A percentile compares a stretch with the other conserved stretches of the same genome.
Conservation (phyloP, 1,140 invertebrate species). For the Physella acuta region DNA sequence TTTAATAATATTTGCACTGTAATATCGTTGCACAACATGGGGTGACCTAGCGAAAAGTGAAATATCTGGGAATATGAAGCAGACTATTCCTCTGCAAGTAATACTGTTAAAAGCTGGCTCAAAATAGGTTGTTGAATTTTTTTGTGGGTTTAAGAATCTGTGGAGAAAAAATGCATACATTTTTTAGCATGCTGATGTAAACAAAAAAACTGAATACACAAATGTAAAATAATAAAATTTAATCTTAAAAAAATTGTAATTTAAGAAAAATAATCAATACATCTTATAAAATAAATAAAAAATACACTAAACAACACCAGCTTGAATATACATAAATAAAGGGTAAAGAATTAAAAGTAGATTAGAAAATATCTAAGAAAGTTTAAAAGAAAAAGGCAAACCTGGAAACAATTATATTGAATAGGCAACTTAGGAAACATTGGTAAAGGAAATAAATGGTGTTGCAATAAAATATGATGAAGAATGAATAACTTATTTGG, state of each 20-base stretch:
- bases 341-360: too few species aligned
- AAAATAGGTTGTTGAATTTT: constrained; percentile 46
- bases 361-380: too few species aligned
- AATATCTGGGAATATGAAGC: constrained; percentile 53
- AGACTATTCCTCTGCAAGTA: constrained; percentile 52
- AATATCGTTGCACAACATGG: constrained; percentile 51
- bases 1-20: constrained; percentile 52
- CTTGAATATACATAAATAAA: too few species aligned
- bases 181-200: neutral
- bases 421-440: too few species aligned
- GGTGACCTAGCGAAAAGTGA: constrained; percentile 51
- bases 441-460: too few species aligned
- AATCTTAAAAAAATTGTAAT: neutral
- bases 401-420: too few species aligned
- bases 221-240: neutral
- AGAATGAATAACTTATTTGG: too few species aligned
- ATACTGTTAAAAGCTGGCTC: constrained; percentile 53
- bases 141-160: constrained; percentile 56
- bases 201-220: neutral
- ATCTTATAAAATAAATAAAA: too few species aligned
- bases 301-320: too few species aligned
- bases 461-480: too few species aligned
- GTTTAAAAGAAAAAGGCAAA: too few species aligned
- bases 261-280: neutral
- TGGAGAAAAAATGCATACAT: constrained; percentile 9